Evolutionary conservation across 2,113 vertebrate genomes (phyloP), one percentile per base, ranked within the genome.

Genomic region (Thalassarche chlororhynchos): DNA sequence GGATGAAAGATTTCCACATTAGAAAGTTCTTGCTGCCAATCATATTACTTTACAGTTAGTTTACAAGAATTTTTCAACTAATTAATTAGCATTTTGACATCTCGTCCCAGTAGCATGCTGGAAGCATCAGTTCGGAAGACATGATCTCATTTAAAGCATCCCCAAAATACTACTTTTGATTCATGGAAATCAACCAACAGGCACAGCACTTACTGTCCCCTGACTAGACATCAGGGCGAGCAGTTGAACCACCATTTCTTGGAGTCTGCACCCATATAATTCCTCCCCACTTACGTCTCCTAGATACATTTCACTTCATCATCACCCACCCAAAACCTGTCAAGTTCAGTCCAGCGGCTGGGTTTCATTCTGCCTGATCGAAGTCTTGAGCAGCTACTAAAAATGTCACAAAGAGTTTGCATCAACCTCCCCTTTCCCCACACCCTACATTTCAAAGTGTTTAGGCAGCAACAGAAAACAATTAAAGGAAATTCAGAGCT

Each of bases 391-490:
- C 87, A 80, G 78, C 91, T 86, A 86, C 87, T 91, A 87, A 94
- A 96, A 97, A 81, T 68, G 90, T 95, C 89, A 87, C 74, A 91
- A 70, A 76, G 81, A 93, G 57, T 96, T 93, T 95, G 28, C 66
- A 85, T 94, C 91, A 91, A 62, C 51, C 95, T 93, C 26, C 82
- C 84, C 70, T 86, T 70, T 96, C 38, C 74, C 93, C 93, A 96
- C 96, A 93, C 94, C 97, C 97, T 90, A 42, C 96, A 95, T 97
- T 97, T 95, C 94, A 96, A 97, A 93, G 93, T 64, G 62, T 91
- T 96, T 77, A 93, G 89, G 75, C 84, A 96, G 64, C 75, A 83
- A 88, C 81, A 93, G 70, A 97, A 91, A 94, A 97, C 95, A 97
- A 97, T 96, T 83, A 94, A 94, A 96, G 96, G 96, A 97, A 97